Base-by-base conservation (phyloP, 2,113 vertebrate genomes). In the Gymnarchus niloticus region DNA sequence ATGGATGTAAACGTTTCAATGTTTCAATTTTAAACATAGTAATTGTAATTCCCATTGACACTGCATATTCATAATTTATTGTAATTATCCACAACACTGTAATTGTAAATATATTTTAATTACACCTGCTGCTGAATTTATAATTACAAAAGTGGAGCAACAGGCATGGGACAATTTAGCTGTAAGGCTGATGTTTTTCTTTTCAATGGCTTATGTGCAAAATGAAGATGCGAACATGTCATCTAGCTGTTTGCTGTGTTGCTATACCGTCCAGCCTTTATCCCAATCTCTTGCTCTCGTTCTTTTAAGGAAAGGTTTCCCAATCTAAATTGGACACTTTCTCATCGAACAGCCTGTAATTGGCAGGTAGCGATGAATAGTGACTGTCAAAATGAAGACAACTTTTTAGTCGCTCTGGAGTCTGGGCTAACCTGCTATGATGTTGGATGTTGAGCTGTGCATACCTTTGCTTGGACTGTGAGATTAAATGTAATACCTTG, bases 401-500 rank as follows among this genome's bases (percentile, higher is more conserved):
- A 81, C 83, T 83, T 85, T 87, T 83, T 87, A 77, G 81, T 77
- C 81, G 57, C 51, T 1, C n/a, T n/a, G 73, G 54, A 14, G 52
- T 28, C 21, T 85, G 33, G 2, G 21, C 1, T 23, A 0, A 44
- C 52, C 56, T 33, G 0, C 69, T 44, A 17, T 28, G 41, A 14
- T 23, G 54, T 41, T 12, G 8, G 49, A 57, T 0, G n/a, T 54
- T 17, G 12, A 78, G 82, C 82, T 73, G n/a, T 23, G 69, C 19
- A 10, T 41, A 52, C 37, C 82, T 56, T 5, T 81, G n/a, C 59
- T 52, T 81, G 82, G 61, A 41, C 61, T 33, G 83, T 87, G 78
- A 88, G 89, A 91, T 90, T 90, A 89, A 86, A 90, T 33, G 85
- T 89, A 89, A 92, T 88, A 88, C 88, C 48, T 33, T 56, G 25